These are phyloP conservation scores for Diarsia brunnea DNA, from an alignment of 2,888 invertebrate species.

Conservation along the genomic window DNA sequence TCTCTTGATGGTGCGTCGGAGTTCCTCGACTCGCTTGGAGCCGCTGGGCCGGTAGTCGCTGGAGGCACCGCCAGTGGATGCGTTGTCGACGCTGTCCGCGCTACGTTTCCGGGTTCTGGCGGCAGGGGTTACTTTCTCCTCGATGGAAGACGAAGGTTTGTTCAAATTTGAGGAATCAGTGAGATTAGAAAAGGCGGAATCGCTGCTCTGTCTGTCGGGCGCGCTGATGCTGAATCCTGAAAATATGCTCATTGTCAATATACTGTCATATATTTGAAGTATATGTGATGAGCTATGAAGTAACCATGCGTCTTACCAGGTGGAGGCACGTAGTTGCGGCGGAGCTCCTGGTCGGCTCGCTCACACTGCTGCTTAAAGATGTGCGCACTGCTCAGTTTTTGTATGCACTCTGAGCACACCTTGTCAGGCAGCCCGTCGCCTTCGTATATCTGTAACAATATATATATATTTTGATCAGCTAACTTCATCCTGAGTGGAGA, in stretches of 20 bases:
- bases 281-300: not conserved
- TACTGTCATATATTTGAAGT: not conserved
- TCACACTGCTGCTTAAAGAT: conserved; percentile 90
- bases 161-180: conserved; percentile 82
- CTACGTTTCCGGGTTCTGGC: conserved; percentile 81
- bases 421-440: conserved; percentile 89
- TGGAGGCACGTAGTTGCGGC: conserved; percentile 86
- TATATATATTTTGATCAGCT: not conserved
- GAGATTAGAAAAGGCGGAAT: conserved; percentile 87
- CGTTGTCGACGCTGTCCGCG: conserved; percentile 80
- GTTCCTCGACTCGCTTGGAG: conserved; percentile 83
- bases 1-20: conserved; percentile 77
- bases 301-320: conserved; percentile 73
- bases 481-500: not conserved
- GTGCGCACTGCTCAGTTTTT: conserved; percentile 88
- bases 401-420: conserved; percentile 88
- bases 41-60: conserved; percentile 77
- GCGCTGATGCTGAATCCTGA: conserved; percentile 83
- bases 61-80: conserved; percentile 79
- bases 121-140: conserved; percentile 75
- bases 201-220: conserved; percentile 86
- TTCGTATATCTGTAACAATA: conserved; percentile 83
- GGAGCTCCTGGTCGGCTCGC: conserved; percentile 86
- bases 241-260: conserved; percentile 52
- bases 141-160: conserved; percentile 78